Base-by-base conservation (phyloP, 2,888 invertebrate species). In the Sarcophaga caerulescens region DNA sequence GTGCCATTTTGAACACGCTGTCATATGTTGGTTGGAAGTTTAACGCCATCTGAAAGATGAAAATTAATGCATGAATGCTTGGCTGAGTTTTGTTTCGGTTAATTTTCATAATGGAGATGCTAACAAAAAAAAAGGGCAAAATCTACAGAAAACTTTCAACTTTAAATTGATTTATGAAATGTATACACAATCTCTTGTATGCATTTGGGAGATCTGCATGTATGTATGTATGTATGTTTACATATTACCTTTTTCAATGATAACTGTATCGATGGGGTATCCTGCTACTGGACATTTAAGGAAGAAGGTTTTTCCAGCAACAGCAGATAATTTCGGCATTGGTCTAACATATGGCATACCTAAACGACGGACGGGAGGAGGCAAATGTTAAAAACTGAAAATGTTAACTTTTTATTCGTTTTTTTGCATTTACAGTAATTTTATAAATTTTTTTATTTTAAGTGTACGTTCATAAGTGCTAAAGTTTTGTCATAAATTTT, bases 221-320 rank as follows among this genome's bases (percentile, higher is more conserved):
- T 25, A n/a, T n/a, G n/a, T n/a, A n/a, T n/a, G n/a, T 25, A 19
- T 45, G 35, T n/a, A 71, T 71, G 59, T 12, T 12, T 59, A 59
- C 44, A 89, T 93, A 94, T 70, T 93, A 97, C 97, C 97, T 94
- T 97, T 96, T 92, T 97, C 97, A 97, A 98, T 98, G 17, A 95
- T 95, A 89, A 97, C 96, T 70, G 95, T 95, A 91, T 97, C 96
- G 87, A 97, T 97, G 8, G 98, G 97, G 93, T 96, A 97, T 14
- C 98, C 97, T 71, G 97, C 97, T n/a, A 97, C 97, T 0, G 97
- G 97, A 90, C 98, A 97, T 93, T 97, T 97, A 90, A 98, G 96
- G 88, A 95, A 94, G 90, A 97, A 94, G 90, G 96, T 95, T 89
- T 95, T 96, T 6, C 97, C 97, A 19, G 97, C 97, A 0, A 97